A percentile compares a stretch with the other conserved stretches of the same genome.
Evolutionary conservation across 2,888 invertebrate species (phyloP).

Genomic region (Napeogenes inachia): DNA sequence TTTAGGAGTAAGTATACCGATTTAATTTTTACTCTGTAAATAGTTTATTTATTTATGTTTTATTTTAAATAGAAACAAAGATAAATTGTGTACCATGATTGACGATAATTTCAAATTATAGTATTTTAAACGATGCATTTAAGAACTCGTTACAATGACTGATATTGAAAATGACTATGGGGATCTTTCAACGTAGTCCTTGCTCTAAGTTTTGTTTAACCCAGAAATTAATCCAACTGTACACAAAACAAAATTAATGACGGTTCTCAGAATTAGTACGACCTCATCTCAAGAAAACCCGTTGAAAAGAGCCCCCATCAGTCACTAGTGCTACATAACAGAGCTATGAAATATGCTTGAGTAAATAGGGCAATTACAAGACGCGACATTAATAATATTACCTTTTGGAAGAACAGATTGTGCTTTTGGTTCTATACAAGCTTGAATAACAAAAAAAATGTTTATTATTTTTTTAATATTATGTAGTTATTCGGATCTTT

Average conservation of each 20-base stretch:
- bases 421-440: too few species aligned
- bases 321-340: constrained; percentile 52
- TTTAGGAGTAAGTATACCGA: too few species aligned
- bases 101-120: too few species aligned
- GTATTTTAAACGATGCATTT: too few species aligned
- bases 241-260: constrained; percentile 51
- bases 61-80: too few species aligned
- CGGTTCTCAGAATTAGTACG: constrained; percentile 52
- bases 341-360: constrained; percentile 55
- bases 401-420: background rate
- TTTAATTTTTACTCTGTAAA: too few species aligned
- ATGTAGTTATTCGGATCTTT: too few species aligned
- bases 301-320: constrained; percentile 44
- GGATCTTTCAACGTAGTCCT: background rate
- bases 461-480: too few species aligned
- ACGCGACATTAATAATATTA: background rate
- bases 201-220: background rate
- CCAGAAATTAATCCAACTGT: constrained; percentile 42
- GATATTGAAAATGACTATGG: background rate
- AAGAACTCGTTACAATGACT: background rate
- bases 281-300: constrained; percentile 38
- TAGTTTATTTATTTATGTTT: too few species aligned
- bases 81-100: too few species aligned
- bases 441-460: too few species aligned
- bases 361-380: constrained; percentile 27